Percentiles rank a stretch among this genome's conserved stretches.
phyloP scores from a whole-genome alignment of 2,888 invertebrate genomes.

The Scaptomyza parva region DNA sequence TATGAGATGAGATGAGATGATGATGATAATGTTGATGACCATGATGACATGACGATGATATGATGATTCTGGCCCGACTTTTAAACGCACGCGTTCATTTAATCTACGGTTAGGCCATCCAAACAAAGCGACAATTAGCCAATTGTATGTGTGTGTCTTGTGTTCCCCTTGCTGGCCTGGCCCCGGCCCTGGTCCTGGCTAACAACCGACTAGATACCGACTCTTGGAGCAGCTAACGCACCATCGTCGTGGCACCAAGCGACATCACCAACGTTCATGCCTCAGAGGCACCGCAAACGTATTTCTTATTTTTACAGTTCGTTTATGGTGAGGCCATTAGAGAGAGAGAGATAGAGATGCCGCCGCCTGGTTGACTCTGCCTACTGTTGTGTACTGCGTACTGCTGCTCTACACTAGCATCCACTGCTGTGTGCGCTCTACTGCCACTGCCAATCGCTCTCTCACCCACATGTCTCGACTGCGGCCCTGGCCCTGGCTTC shows the following conservation, averaged over 20 bases:
- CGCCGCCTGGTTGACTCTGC: conserved; percentile 58
- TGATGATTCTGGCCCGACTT: conserved; percentile 59
- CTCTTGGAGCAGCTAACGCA: conserved; percentile 55
- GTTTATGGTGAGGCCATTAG: conserved; percentile 53
- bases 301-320: conserved; percentile 82
- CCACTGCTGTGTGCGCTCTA: conserved; percentile 11
- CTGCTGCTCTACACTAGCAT: conserved; percentile 40
- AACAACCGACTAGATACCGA: conserved; percentile 45
- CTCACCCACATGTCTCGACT: conserved; percentile 55
- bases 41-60: conserved; percentile 57
- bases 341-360: conserved; percentile 44
- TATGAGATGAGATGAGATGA: conserved; percentile 33
- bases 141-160: conserved; percentile 30
- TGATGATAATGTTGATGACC: conserved; percentile 42
- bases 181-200: conserved; percentile 20
- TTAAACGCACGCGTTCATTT: conserved; percentile 40
- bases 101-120: conserved; percentile 48
- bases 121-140: conserved; percentile 28
- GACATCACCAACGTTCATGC: conserved; percentile 35
- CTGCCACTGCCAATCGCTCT: conserved; percentile 35
- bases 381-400: conserved; percentile 47
- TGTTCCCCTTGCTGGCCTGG: conserved; percentile 36
- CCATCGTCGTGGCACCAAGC: conserved; percentile 35
- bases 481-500: conserved; percentile 51
- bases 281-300: conserved; percentile 71